Conservation (phyloP, 2,113 vertebrate species). For the Callithrix jacchus region DNA sequence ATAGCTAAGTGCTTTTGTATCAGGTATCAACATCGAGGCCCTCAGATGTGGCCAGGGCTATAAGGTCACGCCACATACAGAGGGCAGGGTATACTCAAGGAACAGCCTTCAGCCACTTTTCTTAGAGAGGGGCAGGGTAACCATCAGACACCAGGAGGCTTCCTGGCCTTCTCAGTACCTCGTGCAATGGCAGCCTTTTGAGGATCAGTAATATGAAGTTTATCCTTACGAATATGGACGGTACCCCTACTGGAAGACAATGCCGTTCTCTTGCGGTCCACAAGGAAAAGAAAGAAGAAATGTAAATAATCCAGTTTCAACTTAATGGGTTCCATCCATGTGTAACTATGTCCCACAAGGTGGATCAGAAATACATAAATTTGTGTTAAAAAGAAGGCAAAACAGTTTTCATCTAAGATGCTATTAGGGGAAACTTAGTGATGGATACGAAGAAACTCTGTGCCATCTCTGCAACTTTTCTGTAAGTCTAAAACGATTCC, state of each 20-base stretch:
- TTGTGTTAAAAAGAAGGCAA: neutral
- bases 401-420: neutral
- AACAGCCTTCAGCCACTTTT: neutral
- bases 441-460: too few species aligned
- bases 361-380: neutral
- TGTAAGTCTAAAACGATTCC: too few species aligned
- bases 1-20: neutral
- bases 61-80: neutral
- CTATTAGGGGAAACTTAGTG: too few species aligned
- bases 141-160: neutral
- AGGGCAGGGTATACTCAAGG: neutral
- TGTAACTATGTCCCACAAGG: neutral
- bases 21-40: neutral
- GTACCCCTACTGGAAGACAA: neutral
- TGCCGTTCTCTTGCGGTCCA: neutral
- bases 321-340: neutral
- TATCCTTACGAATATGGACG: neutral
- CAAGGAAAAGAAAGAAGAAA: neutral
- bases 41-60: neutral
- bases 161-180: neutral
- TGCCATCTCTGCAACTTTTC: too few species aligned
- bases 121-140: neutral
- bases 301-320: neutral
- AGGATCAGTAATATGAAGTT: neutral
- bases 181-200: neutral